phyloP scores from a whole-genome alignment of 1,140 invertebrate species.

The Drosophila sucinea region DNA sequence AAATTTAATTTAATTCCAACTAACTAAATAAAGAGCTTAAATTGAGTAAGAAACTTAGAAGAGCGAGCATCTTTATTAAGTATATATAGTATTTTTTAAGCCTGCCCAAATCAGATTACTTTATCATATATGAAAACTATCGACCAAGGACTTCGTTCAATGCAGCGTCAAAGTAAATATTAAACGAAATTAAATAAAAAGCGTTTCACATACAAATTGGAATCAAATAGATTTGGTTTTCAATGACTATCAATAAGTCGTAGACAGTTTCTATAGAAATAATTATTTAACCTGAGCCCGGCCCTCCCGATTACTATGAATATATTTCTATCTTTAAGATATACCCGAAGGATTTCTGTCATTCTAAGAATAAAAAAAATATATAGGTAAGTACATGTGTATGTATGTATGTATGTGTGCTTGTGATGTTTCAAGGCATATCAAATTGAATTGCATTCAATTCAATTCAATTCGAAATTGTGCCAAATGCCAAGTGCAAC shows the following conservation, averaged over 20 bases:
- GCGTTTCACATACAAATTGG: too few species aligned
- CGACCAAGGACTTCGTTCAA: too few species aligned
- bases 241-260: neutral
- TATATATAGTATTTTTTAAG: too few species aligned
- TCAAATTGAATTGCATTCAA: slow-evolving; percentile 20
- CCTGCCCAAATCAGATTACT: too few species aligned
- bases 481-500: slow-evolving; percentile 68
- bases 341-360: neutral
- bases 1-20: too few species aligned
- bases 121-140: too few species aligned
- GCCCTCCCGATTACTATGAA: neutral
- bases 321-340: neutral
- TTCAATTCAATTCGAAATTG: slow-evolving; percentile 27
- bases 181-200: too few species aligned
- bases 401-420: neutral
- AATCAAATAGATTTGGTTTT: too few species aligned
- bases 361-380: neutral
- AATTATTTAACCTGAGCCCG: neutral
- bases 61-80: too few species aligned
- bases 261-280: neutral
- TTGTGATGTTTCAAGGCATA: slow-evolving; percentile 1
- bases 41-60: too few species aligned
- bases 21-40: too few species aligned
- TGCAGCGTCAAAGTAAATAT: too few species aligned
- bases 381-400: neutral